Evolutionary conservation across 2,888 invertebrate species (phyloP), one percentile per base, ranked within the genome.

Genomic region (Sminthurinus aureus): DNA sequence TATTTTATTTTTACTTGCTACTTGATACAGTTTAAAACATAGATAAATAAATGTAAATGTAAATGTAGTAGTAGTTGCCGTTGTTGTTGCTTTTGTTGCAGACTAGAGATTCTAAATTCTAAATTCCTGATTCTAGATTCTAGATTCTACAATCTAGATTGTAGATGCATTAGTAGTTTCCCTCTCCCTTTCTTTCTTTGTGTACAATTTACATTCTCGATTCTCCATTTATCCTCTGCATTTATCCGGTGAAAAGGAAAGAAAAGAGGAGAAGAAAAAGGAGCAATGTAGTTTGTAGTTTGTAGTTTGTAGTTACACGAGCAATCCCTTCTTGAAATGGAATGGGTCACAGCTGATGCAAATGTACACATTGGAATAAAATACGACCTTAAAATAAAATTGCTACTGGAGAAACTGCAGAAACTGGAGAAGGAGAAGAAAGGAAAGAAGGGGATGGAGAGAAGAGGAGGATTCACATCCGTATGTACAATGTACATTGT

Each of bases 311-410:
- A 9, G 20, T 69, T 22, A 9, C 18, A 9, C n/a, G n/a, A 38
- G 38, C 38, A 38, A 38, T 20, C 13, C 24, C 71, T 24, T 20
- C 22, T 3, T 12, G 2, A 50, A 50, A 50, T 79, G 79, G 79
- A 79, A 79, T n/a, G 79, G 79, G 69, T 79, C 79, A 79, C 69
- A 79, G 79, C 79, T 79, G 79, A 79, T 79, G 79, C 67, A 79
- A 79, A 79, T 79, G 38, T 79, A 79, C 67, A 67, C 69, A 78
- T 58, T 77, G 58, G 77, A 77, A 77, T 77, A 77, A 77, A 58
- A 77, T 77, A 77, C 77, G 52, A n/a, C 24, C 77, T 77, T 77
- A 22, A 22, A 77, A 15, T 77, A 58, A n/a, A 77, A 51, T 77
- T 73, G 24, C 4, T 58, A 2, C 58, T 58, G 58, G 18, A 18